These are phyloP conservation scores for Drosophila nannoptera DNA, from an alignment of 1,140 invertebrate genomes.

Conservation along the genomic window DNA sequence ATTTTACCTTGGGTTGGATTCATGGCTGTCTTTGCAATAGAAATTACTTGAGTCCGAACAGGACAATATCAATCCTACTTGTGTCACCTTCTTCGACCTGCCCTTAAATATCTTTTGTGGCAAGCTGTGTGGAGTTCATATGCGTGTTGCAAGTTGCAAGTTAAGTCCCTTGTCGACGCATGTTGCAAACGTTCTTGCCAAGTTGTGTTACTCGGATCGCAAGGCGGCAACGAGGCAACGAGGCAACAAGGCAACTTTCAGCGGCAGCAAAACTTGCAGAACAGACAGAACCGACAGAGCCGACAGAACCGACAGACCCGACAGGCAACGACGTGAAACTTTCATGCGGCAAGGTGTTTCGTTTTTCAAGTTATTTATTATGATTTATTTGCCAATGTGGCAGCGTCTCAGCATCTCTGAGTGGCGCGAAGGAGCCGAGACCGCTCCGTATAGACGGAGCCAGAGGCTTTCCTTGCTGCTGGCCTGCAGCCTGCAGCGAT, in stretches of 20 bases:
- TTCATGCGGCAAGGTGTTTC: slow-evolving; percentile 76
- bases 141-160: not conserved
- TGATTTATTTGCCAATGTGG: slow-evolving; percentile 78
- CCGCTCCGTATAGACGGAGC: no score
- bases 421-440: not conserved
- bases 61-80: no score
- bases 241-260: slow-evolving; percentile 6
- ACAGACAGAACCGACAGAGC: slow-evolving; percentile 3
- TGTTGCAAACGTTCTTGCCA: slow-evolving; percentile 6
- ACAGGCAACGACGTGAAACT: slow-evolving; percentile 60
- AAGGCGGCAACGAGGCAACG: no score
- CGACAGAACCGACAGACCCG: slow-evolving; percentile 3
- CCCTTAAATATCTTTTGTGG: not conserved
- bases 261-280: slow-evolving; percentile 28
- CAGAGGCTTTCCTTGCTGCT: slow-evolving; percentile 25
- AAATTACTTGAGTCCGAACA: no score
- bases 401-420: slow-evolving; percentile 49
- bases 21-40: no score
- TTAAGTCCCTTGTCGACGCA: slow-evolving; percentile 8
- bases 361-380: slow-evolving; percentile 78
- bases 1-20: not conserved
- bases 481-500: slow-evolving; percentile 63
- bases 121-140: no score
- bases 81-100: not conserved
- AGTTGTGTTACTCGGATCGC: slow-evolving; percentile 9